Percentiles rank a stretch among this genome's conserved stretches.
These are phyloP conservation scores for Rugalucina vietnamica DNA, from an alignment of 2,888 invertebrate species.

Conservation along the genomic window DNA sequence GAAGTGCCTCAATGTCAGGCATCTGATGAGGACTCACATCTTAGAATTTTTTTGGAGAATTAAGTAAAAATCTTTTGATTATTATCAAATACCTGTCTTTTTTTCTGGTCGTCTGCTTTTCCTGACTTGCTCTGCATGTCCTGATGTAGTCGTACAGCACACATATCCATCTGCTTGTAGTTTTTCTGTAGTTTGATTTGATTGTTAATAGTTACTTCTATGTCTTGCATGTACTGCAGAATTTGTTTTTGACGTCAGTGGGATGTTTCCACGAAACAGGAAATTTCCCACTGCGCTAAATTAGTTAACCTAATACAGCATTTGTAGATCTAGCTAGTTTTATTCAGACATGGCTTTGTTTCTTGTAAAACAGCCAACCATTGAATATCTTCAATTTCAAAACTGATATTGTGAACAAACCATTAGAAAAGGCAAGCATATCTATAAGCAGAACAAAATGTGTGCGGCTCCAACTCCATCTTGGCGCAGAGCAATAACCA, in stretches of 20 bases:
- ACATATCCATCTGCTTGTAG: constrained; percentile 63
- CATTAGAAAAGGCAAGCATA: not conserved
- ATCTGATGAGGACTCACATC: too few relatives aligned
- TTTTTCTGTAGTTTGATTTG: constrained; percentile 37
- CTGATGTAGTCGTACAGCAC: constrained; percentile 57
- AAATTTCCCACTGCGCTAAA: not conserved
- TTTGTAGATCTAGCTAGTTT: too few relatives aligned
- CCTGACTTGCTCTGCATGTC: constrained; percentile 63
- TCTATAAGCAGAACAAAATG: constrained; percentile 23
- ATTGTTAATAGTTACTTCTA: constrained; percentile 29
- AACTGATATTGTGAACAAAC: not conserved
- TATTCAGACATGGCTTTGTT: too few relatives aligned
- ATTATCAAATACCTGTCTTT: too few relatives aligned
- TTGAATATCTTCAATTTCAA: not conserved
- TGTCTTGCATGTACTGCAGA: constrained; percentile 57
- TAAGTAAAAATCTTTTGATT: too few relatives aligned
- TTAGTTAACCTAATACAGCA: constrained; percentile 48
- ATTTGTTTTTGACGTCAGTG: constrained; percentile 19
- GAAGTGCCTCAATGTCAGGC: too few relatives aligned
- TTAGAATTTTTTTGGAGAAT: too few relatives aligned
- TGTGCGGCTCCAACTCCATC: constrained; percentile 52
- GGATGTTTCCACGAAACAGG: not conserved
- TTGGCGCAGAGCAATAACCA: constrained; percentile 62
- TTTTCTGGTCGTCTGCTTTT: too few relatives aligned
- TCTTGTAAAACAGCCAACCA: constrained; percentile 41